Base-by-base conservation (phyloP, 2,113 vertebrate species). In the Emydura subglobosa region DNA sequence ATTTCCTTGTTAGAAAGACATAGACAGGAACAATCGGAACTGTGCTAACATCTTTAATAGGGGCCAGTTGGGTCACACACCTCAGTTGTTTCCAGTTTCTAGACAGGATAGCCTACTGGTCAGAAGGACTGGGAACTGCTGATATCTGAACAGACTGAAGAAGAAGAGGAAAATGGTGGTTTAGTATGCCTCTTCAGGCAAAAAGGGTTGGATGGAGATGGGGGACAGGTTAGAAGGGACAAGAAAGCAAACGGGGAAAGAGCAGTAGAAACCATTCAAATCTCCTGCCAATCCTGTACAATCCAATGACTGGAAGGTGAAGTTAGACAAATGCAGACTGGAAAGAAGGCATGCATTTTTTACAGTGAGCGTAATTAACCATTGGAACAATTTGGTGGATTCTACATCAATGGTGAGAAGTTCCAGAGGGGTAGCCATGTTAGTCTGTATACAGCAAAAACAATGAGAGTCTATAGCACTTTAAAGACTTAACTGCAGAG, bases 1-100 rank as follows among this genome's bases (percentile, higher is more conserved):
- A 82, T 96, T 97, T 96, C 93, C 88, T 96, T 82, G 34, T 87
- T 89, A 85, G 54, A 91, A 74, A 94, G 85, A 84, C 87, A 83
- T 54, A 91, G 91, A 94, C 87, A 93, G 92, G 86, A 94, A 86
- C 88, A 95, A 49, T 85, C 87, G 55, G 80, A 93, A 51, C 72
- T 92, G 83, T 51, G 89, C 92, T 96, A 95, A 89, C 74, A 61
- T 95, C 92, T 95, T 57, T 85, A 76, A 79, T 29, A 57, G 57
- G 49, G 93, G 86, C 87, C 79, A 80, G 61, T 81, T 39, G 65
- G 81, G 91, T 96, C 86, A 68, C 51, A 83, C 82, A 90, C 88
- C 85, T 96, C 49, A 0, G 31, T 84, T 89, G 83, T 93, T 93
- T 94, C 55, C 91, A 89, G 87, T 29, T 72, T 90, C 82, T 79